Conservation (phyloP, 92 coral and sea anemone species). For the Heliopora coerulea region DNA sequence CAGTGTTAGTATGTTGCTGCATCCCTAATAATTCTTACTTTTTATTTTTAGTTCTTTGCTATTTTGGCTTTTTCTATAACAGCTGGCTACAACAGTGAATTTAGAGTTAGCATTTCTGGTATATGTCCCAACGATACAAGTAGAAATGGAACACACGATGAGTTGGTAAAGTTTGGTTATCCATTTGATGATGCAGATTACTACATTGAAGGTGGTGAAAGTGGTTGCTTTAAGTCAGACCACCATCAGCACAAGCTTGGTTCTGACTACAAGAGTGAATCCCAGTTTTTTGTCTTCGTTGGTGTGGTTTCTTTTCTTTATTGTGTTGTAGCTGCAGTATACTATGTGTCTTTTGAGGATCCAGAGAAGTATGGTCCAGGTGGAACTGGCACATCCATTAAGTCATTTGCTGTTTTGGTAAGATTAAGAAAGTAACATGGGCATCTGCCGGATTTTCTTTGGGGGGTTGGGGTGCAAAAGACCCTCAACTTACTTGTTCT, state of each 20-base stretch:
- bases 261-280: conserved; percentile 63
- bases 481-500: no score
- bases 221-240: background rate
- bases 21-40: background rate
- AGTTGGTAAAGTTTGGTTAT: conserved; percentile 61
- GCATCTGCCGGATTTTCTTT: no score
- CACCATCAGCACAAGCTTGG: background rate
- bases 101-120: conserved; percentile 4
- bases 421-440: background rate
- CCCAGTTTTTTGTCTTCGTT: conserved; percentile 88
- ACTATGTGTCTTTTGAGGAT: conserved; percentile 72
- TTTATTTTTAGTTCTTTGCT: conserved; percentile 68
- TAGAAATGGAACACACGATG: background rate
- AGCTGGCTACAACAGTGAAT: conserved; percentile 71
- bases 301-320: conserved; percentile 83
- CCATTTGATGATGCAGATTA: conserved; percentile 49
- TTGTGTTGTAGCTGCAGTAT: conserved; percentile 60
- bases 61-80: conserved; percentile 92
- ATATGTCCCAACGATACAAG: background rate
- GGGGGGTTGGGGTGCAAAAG: no score
- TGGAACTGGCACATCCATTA: conserved; percentile 63
- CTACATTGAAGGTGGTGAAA: background rate
- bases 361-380: conserved; percentile 74
- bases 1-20: no score
- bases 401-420: background rate